phyloP scores from a whole-genome alignment of 2,113 vertebrate genomes.

The Paratilapia polleni region DNA sequence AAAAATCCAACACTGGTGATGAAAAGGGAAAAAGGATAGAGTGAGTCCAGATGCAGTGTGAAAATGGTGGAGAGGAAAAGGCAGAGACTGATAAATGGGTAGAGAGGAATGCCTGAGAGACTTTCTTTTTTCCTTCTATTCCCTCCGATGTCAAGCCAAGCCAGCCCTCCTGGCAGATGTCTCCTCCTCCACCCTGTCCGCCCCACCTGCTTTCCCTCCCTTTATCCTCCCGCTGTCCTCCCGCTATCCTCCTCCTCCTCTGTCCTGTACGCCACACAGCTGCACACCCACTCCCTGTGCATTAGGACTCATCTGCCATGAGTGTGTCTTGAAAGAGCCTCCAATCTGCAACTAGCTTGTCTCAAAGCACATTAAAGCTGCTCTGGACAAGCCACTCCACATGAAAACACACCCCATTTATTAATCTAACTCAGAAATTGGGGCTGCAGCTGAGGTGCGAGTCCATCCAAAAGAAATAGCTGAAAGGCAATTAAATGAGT shows the following conservation, averaged over 20 bases:
- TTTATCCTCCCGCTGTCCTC: slow-evolving; percentile 47
- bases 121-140: slow-evolving; percentile 67
- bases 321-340: slow-evolving; percentile 45
- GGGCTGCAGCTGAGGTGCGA: slow-evolving; percentile 16
- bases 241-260: slow-evolving; percentile 58
- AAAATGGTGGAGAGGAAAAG: slow-evolving; percentile 56
- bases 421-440: slow-evolving; percentile 24
- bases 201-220: slow-evolving; percentile 68
- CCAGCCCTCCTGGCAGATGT: slow-evolving; percentile 63
- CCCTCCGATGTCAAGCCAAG: slow-evolving; percentile 59
- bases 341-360: slow-evolving; percentile 30
- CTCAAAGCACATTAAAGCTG: slow-evolving; percentile 34
- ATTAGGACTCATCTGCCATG: slow-evolving; percentile 41
- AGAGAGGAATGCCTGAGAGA: slow-evolving; percentile 62
- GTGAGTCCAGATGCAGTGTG: slow-evolving; percentile 68
- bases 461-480: not conserved
- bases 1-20: slow-evolving; percentile 43
- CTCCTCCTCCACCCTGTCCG: slow-evolving; percentile 63
- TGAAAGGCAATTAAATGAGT: not conserved
- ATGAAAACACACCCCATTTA: slow-evolving; percentile 23
- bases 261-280: slow-evolving; percentile 64
- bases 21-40: slow-evolving; percentile 42
- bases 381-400: slow-evolving; percentile 1
- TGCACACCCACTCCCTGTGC: slow-evolving; percentile 56
- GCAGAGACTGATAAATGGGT: slow-evolving; percentile 64